Conservation (phyloP, 2,797 vertebrate species). For the Eulemur albifrons region DNA sequence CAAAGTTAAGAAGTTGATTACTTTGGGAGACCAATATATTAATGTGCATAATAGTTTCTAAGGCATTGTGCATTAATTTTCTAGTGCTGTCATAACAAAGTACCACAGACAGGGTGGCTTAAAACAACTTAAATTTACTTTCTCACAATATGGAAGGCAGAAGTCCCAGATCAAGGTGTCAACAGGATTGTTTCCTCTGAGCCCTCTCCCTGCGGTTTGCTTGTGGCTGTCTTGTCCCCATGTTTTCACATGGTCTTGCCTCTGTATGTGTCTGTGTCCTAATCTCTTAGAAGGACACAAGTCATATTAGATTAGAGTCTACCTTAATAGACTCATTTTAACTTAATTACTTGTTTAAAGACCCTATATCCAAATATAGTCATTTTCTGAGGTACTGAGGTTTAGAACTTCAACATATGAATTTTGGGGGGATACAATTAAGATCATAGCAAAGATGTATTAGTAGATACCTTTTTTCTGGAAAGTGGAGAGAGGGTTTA, state of each 20-base stretch:
- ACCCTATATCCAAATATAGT: not conserved
- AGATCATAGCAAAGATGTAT: not conserved
- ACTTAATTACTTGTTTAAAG: not conserved
- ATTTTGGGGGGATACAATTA: not conserved
- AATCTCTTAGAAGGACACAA: not conserved
- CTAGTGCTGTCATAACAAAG: not conserved
- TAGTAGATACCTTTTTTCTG: not conserved
- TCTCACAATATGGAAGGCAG: not conserved
- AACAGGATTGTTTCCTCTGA: not conserved
- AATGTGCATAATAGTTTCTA: not conserved
- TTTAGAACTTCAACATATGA: not conserved
- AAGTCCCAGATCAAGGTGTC: not conserved
- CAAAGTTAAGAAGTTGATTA: not conserved
- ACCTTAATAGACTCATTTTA: not conserved
- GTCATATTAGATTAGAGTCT: not conserved
- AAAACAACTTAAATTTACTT: not conserved
- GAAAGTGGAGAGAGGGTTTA: rapidly evolving
- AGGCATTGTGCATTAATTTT: not conserved
- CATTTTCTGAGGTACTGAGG: not conserved
- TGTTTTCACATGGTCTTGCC: not conserved
- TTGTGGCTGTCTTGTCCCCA: not conserved
- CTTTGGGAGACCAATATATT: not conserved
- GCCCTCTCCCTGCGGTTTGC: too few relatives aligned
- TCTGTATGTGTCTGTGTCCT: not conserved
- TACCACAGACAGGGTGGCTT: not conserved